Conservation (phyloP, 2,797 vertebrate species). For the Aplochiton taeniatus region DNA sequence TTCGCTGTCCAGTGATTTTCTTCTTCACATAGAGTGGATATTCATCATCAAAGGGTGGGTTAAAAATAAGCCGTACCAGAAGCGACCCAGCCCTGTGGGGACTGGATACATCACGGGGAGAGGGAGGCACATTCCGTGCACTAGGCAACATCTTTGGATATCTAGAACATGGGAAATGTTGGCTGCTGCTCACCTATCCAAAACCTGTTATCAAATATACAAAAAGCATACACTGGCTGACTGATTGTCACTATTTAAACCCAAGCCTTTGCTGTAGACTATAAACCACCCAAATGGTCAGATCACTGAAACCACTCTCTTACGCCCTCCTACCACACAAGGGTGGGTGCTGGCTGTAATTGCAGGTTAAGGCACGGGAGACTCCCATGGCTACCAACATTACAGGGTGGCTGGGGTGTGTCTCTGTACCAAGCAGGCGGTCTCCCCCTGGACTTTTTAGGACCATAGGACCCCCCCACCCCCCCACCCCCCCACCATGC, state of each 20-base stretch:
- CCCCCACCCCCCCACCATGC: too few species aligned
- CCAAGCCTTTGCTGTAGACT: neutral
- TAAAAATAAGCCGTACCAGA: constrained; percentile 58
- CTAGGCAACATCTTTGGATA: neutral
- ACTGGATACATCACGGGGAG: constrained; percentile 17
- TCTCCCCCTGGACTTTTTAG: constrained; percentile 68
- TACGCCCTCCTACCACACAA: constrained; percentile 49
- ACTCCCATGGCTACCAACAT: constrained; percentile 46
- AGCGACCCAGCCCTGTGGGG: constrained; percentile 36
- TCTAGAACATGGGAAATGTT: too few species aligned
- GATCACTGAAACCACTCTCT: constrained; percentile 7
- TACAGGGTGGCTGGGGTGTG: constrained; percentile 48
- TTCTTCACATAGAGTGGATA: constrained; percentile 42
- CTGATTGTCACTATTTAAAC: too few species aligned
- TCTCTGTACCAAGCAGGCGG: constrained; percentile 23
- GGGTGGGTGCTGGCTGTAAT: constrained; percentile 50
- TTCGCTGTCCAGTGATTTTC: constrained; percentile 61
- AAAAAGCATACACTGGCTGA: too few species aligned
- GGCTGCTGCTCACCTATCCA: too few species aligned
- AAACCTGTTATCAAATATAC: too few species aligned
- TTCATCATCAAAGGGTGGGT: constrained; percentile 58
- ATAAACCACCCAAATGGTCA: constrained; percentile 7
- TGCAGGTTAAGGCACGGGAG: constrained; percentile 49
- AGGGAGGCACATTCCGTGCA: constrained; percentile 12
- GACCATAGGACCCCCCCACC: constrained; percentile 60